Evolutionary conservation across 92 coral and sea anemone species (phyloP).

Genomic region (Chrysogorgia sp.): DNA sequence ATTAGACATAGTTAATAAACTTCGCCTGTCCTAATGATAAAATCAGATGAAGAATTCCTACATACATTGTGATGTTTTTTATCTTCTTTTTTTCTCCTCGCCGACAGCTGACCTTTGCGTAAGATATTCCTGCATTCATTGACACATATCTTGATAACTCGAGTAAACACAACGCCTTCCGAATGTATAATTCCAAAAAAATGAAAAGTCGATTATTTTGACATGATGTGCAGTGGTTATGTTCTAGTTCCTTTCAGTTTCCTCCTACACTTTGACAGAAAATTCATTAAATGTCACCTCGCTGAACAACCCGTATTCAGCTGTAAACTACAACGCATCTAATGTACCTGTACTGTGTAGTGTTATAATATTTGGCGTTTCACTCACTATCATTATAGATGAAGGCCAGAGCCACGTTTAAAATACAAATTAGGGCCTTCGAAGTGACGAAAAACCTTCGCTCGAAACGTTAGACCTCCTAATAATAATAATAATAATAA

Average conservation of each 20-base stretch:
- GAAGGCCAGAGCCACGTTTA: too few species aligned
- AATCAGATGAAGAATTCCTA: background rate
- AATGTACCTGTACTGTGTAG: too few species aligned
- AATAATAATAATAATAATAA: too few species aligned
- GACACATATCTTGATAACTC: too few species aligned
- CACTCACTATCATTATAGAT: too few species aligned
- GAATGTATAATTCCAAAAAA: background rate
- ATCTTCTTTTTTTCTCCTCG: too few species aligned
- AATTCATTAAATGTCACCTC: slow-evolving; percentile 5
- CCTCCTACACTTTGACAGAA: background rate
- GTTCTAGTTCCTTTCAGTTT: background rate
- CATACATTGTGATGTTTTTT: background rate
- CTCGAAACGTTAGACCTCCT: too few species aligned
- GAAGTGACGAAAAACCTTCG: too few species aligned
- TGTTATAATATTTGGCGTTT: too few species aligned
- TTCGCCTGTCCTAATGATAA: background rate
- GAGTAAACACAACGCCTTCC: background rate
- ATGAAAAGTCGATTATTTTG: slow-evolving; percentile 9
- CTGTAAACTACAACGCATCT: too few species aligned
- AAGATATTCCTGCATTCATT: background rate
- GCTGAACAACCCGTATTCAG: background rate
- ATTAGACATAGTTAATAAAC: slow-evolving; percentile 23
- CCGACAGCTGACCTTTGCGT: background rate
- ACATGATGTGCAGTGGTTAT: background rate
- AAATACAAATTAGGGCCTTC: too few species aligned